A percentile compares a stretch with the other conserved stretches of the same genome.
These are phyloP conservation scores for Brachionus koreanus DNA, from an alignment of 1,140 invertebrate genomes.

Conservation along the genomic window DNA sequence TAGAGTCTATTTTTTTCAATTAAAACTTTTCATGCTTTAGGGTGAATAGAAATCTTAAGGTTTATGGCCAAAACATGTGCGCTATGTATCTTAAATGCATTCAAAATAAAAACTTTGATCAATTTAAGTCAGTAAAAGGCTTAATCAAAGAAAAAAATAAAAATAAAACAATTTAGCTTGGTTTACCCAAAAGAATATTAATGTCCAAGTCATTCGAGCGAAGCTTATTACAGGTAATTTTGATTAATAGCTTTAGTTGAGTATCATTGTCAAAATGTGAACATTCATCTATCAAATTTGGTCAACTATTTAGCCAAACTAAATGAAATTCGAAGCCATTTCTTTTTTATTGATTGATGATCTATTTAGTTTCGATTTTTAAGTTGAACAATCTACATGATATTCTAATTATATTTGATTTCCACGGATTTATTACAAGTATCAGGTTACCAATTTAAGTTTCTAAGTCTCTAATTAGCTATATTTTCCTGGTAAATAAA, in stretches of 20 bases:
- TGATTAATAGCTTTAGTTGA: conserved; percentile 9
- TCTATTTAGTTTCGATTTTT: not conserved
- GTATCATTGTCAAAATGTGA: not conserved
- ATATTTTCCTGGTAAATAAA: conserved; percentile 36
- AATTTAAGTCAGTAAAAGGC: not conserved
- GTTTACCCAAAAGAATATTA: conserved; percentile 16
- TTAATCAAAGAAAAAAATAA: not conserved
- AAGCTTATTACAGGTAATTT: not conserved
- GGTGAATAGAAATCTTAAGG: not conserved
- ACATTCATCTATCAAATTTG: not conserved
- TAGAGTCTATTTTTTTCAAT: not conserved
- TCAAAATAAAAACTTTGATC: not conserved
- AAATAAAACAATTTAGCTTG: not conserved
- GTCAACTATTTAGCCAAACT: not conserved
- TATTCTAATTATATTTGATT: conserved; percentile 37
- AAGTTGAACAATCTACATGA: conserved; percentile 28
- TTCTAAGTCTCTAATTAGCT: conserved; percentile 30
- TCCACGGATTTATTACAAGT: conserved; percentile 23
- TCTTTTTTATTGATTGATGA: not conserved
- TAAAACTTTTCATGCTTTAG: not conserved
- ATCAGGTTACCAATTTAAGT: conserved; percentile 30
- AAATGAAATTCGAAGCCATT: conserved; percentile 2
- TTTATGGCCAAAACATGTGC: not conserved
- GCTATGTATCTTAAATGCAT: not conserved
- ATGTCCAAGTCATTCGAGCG: not conserved